phyloP scores from a whole-genome alignment of 2,113 vertebrate species.

The Epinephelus cyanopodus region DNA sequence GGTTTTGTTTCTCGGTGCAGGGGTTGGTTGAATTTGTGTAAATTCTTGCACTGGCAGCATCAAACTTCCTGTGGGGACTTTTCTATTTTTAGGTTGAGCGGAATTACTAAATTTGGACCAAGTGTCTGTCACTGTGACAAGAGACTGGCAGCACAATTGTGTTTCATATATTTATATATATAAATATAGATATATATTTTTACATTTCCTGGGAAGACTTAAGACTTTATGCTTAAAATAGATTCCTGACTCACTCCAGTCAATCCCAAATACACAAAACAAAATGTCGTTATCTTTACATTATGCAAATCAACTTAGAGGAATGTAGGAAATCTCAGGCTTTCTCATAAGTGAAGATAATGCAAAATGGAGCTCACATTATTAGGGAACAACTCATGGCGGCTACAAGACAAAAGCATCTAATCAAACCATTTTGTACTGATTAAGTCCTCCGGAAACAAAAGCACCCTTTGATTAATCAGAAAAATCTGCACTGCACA shows the following conservation, averaged over 20 bases:
- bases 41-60: background rate
- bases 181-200: no score
- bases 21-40: background rate
- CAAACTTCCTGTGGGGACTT: no score
- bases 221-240: no score
- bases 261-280: no score
- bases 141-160: no score
- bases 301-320: background rate
- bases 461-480: background rate
- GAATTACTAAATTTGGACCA: no score
- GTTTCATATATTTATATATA: no score
- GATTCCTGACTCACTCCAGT: no score
- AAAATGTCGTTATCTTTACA: background rate
- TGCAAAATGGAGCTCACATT: background rate
- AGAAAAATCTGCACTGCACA: background rate
- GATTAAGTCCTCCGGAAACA: background rate
- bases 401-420: background rate
- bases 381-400: background rate
- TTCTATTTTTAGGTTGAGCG: no score
- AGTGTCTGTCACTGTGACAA: no score
- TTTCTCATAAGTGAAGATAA: background rate
- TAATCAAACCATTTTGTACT: background rate
- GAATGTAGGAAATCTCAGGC: background rate
- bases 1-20: background rate
- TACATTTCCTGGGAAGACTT: no score